phyloP scores from a whole-genome alignment of 2,888 invertebrate genomes.

The Andrena dorsata region DNA sequence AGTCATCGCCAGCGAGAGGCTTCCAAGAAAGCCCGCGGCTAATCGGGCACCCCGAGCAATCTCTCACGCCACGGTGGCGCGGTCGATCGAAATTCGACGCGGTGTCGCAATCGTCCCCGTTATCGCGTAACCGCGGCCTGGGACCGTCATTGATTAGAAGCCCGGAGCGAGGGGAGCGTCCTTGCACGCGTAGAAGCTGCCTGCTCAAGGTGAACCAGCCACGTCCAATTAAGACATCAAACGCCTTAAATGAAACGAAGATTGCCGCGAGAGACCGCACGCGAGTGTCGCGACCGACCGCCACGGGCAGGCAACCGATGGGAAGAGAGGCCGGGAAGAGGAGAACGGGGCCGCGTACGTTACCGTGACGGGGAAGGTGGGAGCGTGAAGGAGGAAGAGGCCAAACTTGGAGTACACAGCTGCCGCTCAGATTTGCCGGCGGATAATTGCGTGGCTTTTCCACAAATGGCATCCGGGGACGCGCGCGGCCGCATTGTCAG shows the following conservation, averaged over 20 bases:
- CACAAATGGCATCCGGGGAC: conserved; percentile 77
- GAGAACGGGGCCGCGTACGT: conserved; percentile 23
- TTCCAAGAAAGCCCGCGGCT: background rate
- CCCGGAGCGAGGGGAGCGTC: background rate
- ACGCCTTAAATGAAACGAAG: conserved; percentile 75
- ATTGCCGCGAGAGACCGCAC: conserved; percentile 69
- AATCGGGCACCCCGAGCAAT: background rate
- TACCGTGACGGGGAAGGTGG: conserved; percentile 11
- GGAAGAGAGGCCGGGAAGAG: conserved; percentile 32
- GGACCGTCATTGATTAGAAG: conserved; percentile 32
- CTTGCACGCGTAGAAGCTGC: conserved; percentile 13
- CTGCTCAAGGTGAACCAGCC: conserved; percentile 69
- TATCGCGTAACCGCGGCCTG: background rate
- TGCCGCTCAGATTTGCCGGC: conserved; percentile 83
- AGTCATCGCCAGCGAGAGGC: background rate
- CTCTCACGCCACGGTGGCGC: background rate
- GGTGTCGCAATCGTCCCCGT: conserved; percentile 4
- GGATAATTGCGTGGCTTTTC: conserved; percentile 84
- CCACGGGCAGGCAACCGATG: conserved; percentile 12
- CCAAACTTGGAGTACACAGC: conserved; percentile 82
- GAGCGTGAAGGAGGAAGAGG: conserved; percentile 46
- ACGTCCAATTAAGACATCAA: conserved; percentile 83
- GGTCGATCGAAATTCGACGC: background rate
- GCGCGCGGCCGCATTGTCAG: conserved; percentile 62
- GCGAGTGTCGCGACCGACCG: conserved; percentile 46